Percentiles rank a stretch among this genome's conserved stretches.
phyloP scores from a whole-genome alignment of 1,140 invertebrate species.

The Hylaeus anthracinus region DNA sequence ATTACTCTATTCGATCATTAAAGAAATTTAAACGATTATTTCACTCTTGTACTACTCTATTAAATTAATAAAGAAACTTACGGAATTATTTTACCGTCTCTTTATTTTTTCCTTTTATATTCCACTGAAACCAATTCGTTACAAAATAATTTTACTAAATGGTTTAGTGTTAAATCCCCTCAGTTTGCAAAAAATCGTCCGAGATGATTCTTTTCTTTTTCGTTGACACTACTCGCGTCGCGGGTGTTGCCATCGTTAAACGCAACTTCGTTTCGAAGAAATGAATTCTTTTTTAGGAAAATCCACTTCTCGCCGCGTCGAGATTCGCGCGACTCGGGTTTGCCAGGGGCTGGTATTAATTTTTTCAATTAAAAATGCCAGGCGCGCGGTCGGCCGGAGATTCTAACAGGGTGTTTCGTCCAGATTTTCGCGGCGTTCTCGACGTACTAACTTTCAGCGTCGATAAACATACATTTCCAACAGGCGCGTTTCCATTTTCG shows the following conservation, averaged over 20 bases:
- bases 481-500: background rate
- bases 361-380: conserved; percentile 31
- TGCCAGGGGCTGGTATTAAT: background rate
- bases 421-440: conserved; percentile 5
- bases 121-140: too few relatives aligned
- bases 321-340: background rate
- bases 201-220: too few relatives aligned
- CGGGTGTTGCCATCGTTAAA: background rate
- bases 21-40: too few relatives aligned
- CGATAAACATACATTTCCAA: background rate
- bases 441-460: conserved; percentile 6
- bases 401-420: conserved; percentile 23
- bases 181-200: too few relatives aligned
- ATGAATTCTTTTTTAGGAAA: conserved; percentile 1
- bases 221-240: background rate
- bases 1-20: too few relatives aligned
- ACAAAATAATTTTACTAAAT: too few relatives aligned
- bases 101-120: too few relatives aligned
- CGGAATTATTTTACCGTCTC: too few relatives aligned
- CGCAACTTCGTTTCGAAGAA: background rate
- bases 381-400: background rate
- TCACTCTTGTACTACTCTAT: too few relatives aligned
- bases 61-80: too few relatives aligned
- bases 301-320: background rate
- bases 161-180: too few relatives aligned